Base-by-base conservation (phyloP, 2,113 vertebrate genomes). In the Barnardius zonarius region DNA sequence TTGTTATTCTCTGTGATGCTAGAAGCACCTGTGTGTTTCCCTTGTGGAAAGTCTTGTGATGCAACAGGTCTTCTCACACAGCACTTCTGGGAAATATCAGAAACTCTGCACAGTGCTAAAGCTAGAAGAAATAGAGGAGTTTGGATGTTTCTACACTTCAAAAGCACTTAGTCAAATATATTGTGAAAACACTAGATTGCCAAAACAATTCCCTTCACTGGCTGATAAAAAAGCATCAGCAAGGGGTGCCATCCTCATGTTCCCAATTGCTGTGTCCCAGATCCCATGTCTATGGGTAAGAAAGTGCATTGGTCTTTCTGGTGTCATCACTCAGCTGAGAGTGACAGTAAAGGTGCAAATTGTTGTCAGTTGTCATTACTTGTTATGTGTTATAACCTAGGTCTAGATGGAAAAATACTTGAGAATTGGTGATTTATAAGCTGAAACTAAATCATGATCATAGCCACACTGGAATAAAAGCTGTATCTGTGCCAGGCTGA, bases 1-100 rank as follows among this genome's bases (percentile, higher is more conserved):
- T 87, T 87, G 12, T 57, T 93, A 54, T 86, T 85, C 33, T 81
- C 33, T 84, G n/a, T 63, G 48, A 33, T 27, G 35, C 66, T 90
- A 55, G 73, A 64, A 90, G 39, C n/a, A 74, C 27, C 43, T 86
- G 48, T 6, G 1, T 70, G 31, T 81, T 94, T 92, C 35, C 39
- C 57, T 73, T 75, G 39, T 33, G 55, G 76, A 77, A 93, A 94
- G 7, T 44, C 61, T 30, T 64, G 55, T 48, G 23, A 72, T 90
- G 41, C 2, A 74, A 84, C 35, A 93, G 83, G 81, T 81, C 68
- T 95, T 91, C 63, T 67, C 76, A 88, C 64, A 75, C 55, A 79
- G 74, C 62, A 61, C 83, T 89, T 84, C 69, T 92, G 91, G 69
- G 81, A 94, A 93, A 86, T 80, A 80, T 11, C 55, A 89, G 59